Percentiles rank a stretch among this genome's conserved stretches.
Evolutionary conservation across 2,888 invertebrate genomes (phyloP).

Genomic region (Molorchus minor): DNA sequence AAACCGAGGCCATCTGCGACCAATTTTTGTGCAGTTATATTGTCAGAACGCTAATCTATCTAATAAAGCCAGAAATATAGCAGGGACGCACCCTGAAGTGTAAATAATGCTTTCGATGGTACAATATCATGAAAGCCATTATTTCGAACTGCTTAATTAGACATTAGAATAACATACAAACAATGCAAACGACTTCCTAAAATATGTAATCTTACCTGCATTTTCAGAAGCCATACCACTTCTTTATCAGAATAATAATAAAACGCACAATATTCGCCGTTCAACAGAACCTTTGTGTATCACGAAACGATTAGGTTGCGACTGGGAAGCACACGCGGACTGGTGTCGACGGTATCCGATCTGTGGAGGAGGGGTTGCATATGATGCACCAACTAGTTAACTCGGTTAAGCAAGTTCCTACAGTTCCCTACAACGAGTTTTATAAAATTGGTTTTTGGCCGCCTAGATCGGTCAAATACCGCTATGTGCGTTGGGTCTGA

Average conservation of each 20-base stretch:
- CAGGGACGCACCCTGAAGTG: neutral
- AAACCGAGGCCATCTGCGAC: neutral
- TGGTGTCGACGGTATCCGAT: neutral
- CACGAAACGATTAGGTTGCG: neutral
- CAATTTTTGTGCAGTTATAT: neutral
- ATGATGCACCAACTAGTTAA: neutral
- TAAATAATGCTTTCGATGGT: neutral
- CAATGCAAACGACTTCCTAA: constrained; percentile 1
- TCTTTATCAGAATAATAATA: neutral
- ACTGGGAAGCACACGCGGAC: neutral
- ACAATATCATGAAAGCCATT: neutral
- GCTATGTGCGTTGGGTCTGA: neutral
- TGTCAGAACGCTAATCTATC: neutral
- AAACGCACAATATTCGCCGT: neutral
- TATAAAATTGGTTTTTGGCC: too few relatives aligned
- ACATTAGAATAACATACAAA: neutral
- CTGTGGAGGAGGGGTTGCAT: neutral
- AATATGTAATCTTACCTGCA: neutral
- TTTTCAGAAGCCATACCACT: constrained; percentile 1
- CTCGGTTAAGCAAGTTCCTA: neutral
- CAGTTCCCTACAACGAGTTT: neutral
- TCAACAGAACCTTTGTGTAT: neutral
- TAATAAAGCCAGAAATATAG: neutral
- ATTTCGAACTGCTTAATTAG: constrained; percentile 1
- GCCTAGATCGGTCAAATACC: neutral